Conservation (phyloP, 2,113 vertebrate genomes). For the Drymodes brunneopygia region DNA sequence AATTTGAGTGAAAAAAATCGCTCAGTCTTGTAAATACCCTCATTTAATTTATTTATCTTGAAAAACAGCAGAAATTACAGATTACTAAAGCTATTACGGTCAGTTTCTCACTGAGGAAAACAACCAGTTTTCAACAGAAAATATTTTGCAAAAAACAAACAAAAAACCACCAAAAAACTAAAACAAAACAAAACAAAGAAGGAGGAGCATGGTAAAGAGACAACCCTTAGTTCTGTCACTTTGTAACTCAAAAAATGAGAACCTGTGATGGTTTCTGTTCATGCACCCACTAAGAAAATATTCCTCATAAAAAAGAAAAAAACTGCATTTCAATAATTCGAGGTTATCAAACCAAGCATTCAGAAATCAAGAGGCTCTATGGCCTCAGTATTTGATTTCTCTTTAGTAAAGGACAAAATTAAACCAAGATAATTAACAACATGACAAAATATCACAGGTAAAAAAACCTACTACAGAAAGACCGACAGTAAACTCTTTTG, state of each 20-base stretch:
- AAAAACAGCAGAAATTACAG: not conserved
- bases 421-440: not conserved
- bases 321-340: not conserved
- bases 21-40: not conserved
- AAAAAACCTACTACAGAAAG: not conserved
- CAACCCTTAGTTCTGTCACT: not conserved
- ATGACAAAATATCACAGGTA: not conserved
- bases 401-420: not conserved
- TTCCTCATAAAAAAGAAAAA: not conserved
- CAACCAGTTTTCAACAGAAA: not conserved
- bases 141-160: not conserved
- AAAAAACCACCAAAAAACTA: not conserved
- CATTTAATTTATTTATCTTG: not conserved
- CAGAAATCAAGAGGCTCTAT: not conserved
- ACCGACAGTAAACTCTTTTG: not conserved
- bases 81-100: not conserved
- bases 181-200: not conserved
- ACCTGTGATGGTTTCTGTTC: not conserved
- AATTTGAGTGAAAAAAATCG: not conserved
- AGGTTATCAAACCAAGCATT: not conserved
- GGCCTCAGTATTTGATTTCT: not conserved
- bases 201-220: not conserved
- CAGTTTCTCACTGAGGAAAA: not conserved
- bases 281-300: not conserved
- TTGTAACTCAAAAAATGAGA: not conserved